These are phyloP conservation scores for Plotosus lineatus DNA, from an alignment of 2,113 vertebrate species.

Conservation along the genomic window DNA sequence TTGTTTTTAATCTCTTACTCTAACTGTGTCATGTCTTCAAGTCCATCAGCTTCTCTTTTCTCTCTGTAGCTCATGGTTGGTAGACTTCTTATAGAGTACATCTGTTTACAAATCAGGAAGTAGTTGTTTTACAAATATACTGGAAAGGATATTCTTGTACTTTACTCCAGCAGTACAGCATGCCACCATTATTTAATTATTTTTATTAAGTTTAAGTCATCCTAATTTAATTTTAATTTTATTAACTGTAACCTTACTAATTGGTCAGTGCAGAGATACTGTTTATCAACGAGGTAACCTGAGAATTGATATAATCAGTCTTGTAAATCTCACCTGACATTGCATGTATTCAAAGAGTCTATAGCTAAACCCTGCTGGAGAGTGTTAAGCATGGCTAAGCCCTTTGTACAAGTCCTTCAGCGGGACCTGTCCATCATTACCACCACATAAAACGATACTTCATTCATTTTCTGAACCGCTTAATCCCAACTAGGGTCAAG, in stretches of 20 bases:
- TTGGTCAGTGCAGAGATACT: conserved; percentile 28
- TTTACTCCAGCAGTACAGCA: background rate
- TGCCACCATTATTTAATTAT: background rate
- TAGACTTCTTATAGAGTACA: conserved; percentile 85
- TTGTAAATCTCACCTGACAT: conserved; percentile 52
- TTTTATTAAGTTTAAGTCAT: background rate
- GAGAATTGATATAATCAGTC: conserved; percentile 42
- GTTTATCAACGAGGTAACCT: conserved; percentile 29
- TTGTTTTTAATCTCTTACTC: conserved; percentile 78
- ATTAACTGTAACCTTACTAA: background rate
- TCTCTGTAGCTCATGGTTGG: conserved; percentile 74
- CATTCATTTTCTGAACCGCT: too few species aligned
- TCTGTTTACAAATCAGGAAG: conserved; percentile 67
- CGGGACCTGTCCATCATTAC: conserved; percentile 18
- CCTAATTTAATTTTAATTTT: background rate
- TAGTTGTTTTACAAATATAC: background rate
- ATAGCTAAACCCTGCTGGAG: conserved; percentile 39
- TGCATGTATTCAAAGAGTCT: conserved; percentile 33
- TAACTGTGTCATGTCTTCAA: conserved; percentile 95
- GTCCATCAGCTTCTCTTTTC: conserved; percentile 76
- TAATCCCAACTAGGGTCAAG: too few species aligned
- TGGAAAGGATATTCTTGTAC: background rate
- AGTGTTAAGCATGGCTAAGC: conserved; percentile 44
- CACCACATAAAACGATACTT: conserved; percentile 2
- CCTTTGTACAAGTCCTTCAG: conserved; percentile 35